Base-by-base conservation (phyloP, 2,888 invertebrate species). In the Zygogramma bicolorata region DNA sequence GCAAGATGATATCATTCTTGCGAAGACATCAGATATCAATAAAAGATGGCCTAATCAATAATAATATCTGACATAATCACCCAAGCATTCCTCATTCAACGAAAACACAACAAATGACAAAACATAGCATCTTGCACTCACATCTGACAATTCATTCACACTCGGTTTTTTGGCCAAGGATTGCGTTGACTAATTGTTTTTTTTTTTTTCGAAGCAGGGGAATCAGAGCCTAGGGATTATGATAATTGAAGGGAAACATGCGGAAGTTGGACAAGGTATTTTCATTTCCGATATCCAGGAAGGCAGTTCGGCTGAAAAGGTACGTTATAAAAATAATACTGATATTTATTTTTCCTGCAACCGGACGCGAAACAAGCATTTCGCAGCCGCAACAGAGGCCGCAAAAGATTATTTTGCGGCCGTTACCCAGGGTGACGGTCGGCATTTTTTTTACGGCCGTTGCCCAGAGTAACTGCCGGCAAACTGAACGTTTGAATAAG, bases 201-300 rank as follows among this genome's bases (percentile, higher is more conserved):
- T 73, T 75, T 70, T 67, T 80, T 75, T 79, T 73, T 78, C 79
- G 67, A 87, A 88, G 76, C 89, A 94, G 93, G 93, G 93, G 80
- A 90, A 91, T 71, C 92, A 93, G 75, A 95, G 95, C 72, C 89
- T 97, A 77, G 97, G 97, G 76, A 95, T 97, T 84, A 97, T 97
- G 97, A 96, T 97, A 84, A 96, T 97, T 86, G 97, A 97, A 86
- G 97, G 97, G 73, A 94, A 95, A 79, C 97, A 97, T 88, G 93
- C 94, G 60, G 96, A 97, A 86, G 94, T 96, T 40, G 97, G 97
- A 25, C 93, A 94, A 82, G 97, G 97, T 71, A 97, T 97, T 86
- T 97, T 97, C 88, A 93, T 97, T 80, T 97, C 97, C 3, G 97
- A 97, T 87, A 92, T 97, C 74, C 96, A 97, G 83, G 96, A 95